Evolutionary conservation across 1,140 invertebrate genomes (phyloP), one percentile per base, ranked within the genome.

Genomic region (Heliconius himera): DNA sequence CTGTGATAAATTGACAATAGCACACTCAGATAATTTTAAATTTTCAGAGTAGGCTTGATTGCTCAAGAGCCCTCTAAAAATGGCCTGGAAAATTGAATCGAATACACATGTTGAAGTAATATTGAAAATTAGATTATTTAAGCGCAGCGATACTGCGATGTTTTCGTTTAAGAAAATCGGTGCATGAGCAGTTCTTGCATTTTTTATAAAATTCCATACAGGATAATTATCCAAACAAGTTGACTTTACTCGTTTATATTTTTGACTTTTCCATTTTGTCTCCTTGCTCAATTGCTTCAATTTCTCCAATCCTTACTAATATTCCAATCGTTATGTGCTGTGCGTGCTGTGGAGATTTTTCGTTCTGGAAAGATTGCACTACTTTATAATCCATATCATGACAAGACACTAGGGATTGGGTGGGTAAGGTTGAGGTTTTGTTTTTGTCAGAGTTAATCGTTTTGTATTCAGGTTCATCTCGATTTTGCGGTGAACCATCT

Each of bases 71-170:
- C 74, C 79, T 6, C 33, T 33, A 6, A 73, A 29, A 73, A 80
- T 18, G 8, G 41, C 70, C 18, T 76, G 74, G 38, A 80, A 78
- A 72, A 81, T 78, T 16, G 76, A 74, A 33, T 81, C 73, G 54
- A 81, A 81, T 38, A 73, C 73, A 78, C 76, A 81, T 8, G 74
- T 79, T 71, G 81, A 77, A 54, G 70, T 79, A 9, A 79, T 46
- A 54, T 79, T 82, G 9, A 76, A 74, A 49, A 41, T 41, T 26
- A 56, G 11, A 49, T 38, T 70, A 66, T 79, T 56, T 22, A 75
- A 74, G 70, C 66, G 46, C 5, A 81, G 66, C 18, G 80, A 60
- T 77, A 76, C 76, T 72, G 80, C 26, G 26, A 76, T 80, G n/a
- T 80, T 80, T 18, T 54, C 79, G 8, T 80, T 76, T 73, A 74